Evolutionary conservation across 1,140 invertebrate species (phyloP), one percentile per base, ranked within the genome.

Genomic region (Brachionus plicatilis): DNA sequence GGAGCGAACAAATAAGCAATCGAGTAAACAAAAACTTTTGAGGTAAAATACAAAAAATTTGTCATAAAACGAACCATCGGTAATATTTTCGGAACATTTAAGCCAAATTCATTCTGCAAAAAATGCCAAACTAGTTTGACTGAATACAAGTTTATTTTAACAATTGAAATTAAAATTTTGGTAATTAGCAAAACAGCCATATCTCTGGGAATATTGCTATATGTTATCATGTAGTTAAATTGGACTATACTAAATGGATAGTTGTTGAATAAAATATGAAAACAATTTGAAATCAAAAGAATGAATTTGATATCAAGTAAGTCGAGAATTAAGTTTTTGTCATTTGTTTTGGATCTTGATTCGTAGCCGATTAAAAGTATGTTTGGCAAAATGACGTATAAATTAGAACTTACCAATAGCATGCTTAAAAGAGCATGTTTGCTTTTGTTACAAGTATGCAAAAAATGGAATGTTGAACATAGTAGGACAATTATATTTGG

Each of bases 201-300:
- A 9, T 41, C 17, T 8, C 7, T n/a, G 7, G 37, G 41, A 72
- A 20, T 72, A 12, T 37, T 37, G 8, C 43, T 24, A 11, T 41
- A 43, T 17, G 41, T 20, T n/a, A 72, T 72, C 33, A 68, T 14
- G 41, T 43, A 72, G 37, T 72, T 72, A 20, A 72, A 72, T 43
- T 72, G 68, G 6, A 72, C 37, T n/a, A 72, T 17, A 72, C 68
- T 41, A 45, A 72, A 72, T n/a, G 68, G 68, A 72, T 20, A 72
- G 9, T 47, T 72, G 41, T 72, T 72, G n/a, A 72, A 72, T 41
- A 72, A 72, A 41, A 43, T 43, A 20, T 72, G 68, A 43, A 72
- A 72, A 20, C 68, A 72, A 24, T 72, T 72, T 43, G 68, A 72
- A n/a, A 72, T 43, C 9, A 72, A 20, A 3, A 72, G 12, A 43